Evolutionary conservation across 23 tunicate genomes (phyloP).

Genomic region (Trididemnum nubilum): DNA sequence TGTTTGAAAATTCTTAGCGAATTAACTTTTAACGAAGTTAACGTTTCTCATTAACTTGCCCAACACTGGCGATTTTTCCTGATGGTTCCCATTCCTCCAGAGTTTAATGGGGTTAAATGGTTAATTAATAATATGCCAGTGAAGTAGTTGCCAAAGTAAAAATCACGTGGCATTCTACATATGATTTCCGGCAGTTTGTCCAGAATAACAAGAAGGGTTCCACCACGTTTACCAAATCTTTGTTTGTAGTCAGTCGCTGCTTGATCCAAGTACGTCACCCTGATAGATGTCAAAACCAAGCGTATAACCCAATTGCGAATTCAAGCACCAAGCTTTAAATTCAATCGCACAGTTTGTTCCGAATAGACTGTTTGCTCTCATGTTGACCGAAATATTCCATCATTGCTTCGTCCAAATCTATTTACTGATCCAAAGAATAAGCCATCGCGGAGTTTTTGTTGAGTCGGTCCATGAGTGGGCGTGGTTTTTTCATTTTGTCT

Average conservation of each 20-base stretch:
- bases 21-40: too few relatives aligned
- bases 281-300: conserved; percentile 4
- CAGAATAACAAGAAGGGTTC: not conserved
- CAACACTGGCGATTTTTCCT: too few relatives aligned
- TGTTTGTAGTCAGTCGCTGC: not conserved
- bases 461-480: not conserved
- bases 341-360: conserved; percentile 14
- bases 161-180: not conserved
- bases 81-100: not conserved
- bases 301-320: not conserved
- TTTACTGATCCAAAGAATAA: not conserved
- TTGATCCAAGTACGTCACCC: not conserved
- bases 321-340: conserved; percentile 3
- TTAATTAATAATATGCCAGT: not conserved
- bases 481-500: not conserved
- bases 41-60: too few relatives aligned
- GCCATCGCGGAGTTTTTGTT: not conserved
- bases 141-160: not conserved
- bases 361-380: not conserved
- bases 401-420: not conserved
- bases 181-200: not conserved
- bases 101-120: not conserved
- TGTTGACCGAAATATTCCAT: conserved; percentile 3
- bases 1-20: too few relatives aligned
- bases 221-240: conserved; percentile 19